These are phyloP conservation scores for Drosophila subsilvestris DNA, from an alignment of 2,888 invertebrate genomes.

Conservation along the genomic window DNA sequence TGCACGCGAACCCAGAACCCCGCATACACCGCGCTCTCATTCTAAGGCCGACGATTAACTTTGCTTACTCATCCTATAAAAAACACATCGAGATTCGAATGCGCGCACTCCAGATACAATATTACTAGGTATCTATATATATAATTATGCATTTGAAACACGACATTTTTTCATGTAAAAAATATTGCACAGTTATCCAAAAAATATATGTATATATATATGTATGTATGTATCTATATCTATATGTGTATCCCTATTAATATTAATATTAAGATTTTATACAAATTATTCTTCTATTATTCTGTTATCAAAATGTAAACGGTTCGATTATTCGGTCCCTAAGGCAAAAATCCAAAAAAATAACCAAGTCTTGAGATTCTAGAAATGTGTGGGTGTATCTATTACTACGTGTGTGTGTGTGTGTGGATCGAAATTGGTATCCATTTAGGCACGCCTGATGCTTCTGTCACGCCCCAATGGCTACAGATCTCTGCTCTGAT, in stretches of 20 bases:
- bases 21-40: constrained; percentile 21
- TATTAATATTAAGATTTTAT: constrained; percentile 3
- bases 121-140: too few relatives aligned
- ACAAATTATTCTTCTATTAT: constrained; percentile 18
- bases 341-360: constrained; percentile 54
- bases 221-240: constrained; percentile 12
- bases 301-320: constrained; percentile 17
- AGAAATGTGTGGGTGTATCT: constrained; percentile 44
- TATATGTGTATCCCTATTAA: constrained; percentile 15
- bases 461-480: constrained; percentile 31
- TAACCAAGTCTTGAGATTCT: constrained; percentile 75
- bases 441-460: constrained; percentile 64
- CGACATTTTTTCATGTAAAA: constrained; percentile 57
- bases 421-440: constrained; percentile 51
- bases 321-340: constrained; percentile 9
- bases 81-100: constrained; percentile 67
- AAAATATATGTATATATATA: constrained; percentile 44
- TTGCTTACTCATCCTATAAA: constrained; percentile 37
- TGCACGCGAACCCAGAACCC: constrained; percentile 65
- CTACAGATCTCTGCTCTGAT: neutral
- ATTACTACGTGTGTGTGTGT: constrained; percentile 25
- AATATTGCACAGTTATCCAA: constrained; percentile 68
- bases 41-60: constrained; percentile 21
- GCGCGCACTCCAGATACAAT: constrained; percentile 30
- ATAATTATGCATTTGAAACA: constrained; percentile 8